Conservation (phyloP, 2,888 invertebrate species). For the Apeira syringaria region DNA sequence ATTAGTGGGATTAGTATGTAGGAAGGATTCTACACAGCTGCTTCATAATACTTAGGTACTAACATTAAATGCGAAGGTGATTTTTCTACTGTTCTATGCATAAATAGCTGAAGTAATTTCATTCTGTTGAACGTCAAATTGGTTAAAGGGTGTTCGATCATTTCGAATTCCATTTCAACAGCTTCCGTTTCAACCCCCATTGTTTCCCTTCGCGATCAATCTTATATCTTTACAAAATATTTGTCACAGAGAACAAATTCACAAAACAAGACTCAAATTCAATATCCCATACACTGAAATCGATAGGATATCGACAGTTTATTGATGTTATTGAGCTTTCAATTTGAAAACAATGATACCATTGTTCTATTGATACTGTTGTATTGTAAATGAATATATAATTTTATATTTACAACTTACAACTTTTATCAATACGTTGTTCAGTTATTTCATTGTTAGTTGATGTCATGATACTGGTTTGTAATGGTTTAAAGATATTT, state of each 20-base stretch:
- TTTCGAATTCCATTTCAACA: constrained; percentile 7
- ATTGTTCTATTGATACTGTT: constrained; percentile 55
- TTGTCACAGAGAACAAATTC: constrained; percentile 56
- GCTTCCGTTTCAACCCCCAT: constrained; percentile 26
- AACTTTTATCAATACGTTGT: constrained; percentile 25
- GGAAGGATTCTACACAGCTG: too few species aligned
- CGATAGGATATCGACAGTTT: constrained; percentile 19
- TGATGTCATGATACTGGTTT: constrained; percentile 8
- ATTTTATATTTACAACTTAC: constrained; percentile 8
- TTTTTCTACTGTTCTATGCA: too few species aligned
- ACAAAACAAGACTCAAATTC: constrained; percentile 38
- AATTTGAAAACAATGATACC: constrained; percentile 64
- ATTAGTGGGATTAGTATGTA: too few species aligned
- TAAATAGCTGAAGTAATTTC: too few species aligned
- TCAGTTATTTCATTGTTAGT: constrained; percentile 13
- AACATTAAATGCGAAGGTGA: too few species aligned
- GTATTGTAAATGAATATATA: constrained; percentile 6
- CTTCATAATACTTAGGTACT: too few species aligned
- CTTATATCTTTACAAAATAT: constrained; percentile 45
- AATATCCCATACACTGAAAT: constrained; percentile 33
- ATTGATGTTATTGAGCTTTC: constrained; percentile 60
- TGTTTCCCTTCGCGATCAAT: constrained; percentile 46
- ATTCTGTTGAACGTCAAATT: not conserved
- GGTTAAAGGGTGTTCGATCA: constrained; percentile 15
- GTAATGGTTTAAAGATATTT: too few species aligned